A percentile compares a stretch with the other conserved stretches of the same genome.
phyloP scores from a whole-genome alignment of 2,888 invertebrate species.

The Xanthorhoe designata region DNA sequence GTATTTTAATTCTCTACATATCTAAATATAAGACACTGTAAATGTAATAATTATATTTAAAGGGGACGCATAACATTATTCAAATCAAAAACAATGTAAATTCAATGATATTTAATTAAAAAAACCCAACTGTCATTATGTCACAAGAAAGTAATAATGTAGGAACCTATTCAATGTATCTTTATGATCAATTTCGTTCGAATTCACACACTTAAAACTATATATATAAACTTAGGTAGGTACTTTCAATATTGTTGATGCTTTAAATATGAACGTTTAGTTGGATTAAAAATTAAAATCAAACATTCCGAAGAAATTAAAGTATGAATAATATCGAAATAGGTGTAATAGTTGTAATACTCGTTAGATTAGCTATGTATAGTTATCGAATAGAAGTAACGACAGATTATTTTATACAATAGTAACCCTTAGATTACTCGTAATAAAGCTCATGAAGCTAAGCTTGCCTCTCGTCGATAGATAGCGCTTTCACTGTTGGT shows the following conservation, averaged over 20 bases:
- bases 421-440: slow-evolving; percentile 46
- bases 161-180: neutral
- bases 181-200: slow-evolving; percentile 3
- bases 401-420: slow-evolving; percentile 78
- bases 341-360: slow-evolving; percentile 60
- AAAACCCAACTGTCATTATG: neutral
- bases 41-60: slow-evolving; percentile 22
- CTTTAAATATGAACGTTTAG: slow-evolving; percentile 17
- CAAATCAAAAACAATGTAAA: neutral
- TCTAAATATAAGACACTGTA: slow-evolving; percentile 58
- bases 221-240: no score
- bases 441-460: slow-evolving; percentile 40
- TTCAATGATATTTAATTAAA: neutral
- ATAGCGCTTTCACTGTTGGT: slow-evolving; percentile 57
- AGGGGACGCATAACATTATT: neutral
- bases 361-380: slow-evolving; percentile 62
- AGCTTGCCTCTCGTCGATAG: slow-evolving; percentile 57
- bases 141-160: neutral
- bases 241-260: slow-evolving; percentile 34
- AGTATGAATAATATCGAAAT: slow-evolving; percentile 40
- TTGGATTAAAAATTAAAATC: neutral
- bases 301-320: slow-evolving; percentile 12
- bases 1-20: slow-evolving; percentile 60
- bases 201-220: slow-evolving; percentile 24
- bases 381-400: slow-evolving; percentile 63